Percentiles rank a stretch among this genome's conserved stretches.
Evolutionary conservation across 2,888 invertebrate species (phyloP).

Genomic region (Drosophila putrida): DNA sequence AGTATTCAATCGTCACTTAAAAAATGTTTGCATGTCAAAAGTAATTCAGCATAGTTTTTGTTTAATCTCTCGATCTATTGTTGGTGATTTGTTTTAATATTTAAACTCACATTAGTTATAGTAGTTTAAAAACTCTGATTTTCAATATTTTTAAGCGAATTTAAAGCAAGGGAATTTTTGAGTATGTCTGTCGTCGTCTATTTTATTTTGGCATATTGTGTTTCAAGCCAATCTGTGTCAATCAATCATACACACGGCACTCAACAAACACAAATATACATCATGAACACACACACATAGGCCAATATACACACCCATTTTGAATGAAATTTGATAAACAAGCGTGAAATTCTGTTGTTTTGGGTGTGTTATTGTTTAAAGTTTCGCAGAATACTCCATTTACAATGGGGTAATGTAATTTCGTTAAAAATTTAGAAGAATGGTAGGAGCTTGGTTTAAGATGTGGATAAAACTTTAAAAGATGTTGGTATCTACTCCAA

Average conservation of each 20-base stretch:
- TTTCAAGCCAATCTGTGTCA: conserved; percentile 62
- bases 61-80: background rate
- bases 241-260: conserved; percentile 65
- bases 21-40: conserved; percentile 1
- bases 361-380: conserved; percentile 34
- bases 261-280: background rate
- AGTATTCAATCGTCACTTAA: background rate
- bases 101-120: background rate
- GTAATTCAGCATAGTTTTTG: background rate
- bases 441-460: too few relatives aligned
- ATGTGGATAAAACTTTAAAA: too few relatives aligned
- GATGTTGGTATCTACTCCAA: too few relatives aligned
- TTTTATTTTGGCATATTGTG: conserved; percentile 37
- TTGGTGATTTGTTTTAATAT: background rate
- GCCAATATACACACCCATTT: background rate
- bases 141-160: conserved; percentile 11
- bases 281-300: background rate
- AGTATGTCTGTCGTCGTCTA: conserved; percentile 5
- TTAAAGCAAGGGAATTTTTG: conserved; percentile 8
- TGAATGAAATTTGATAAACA: conserved; percentile 31
- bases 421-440: too few relatives aligned
- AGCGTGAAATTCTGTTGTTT: conserved; percentile 13
- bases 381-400: background rate
- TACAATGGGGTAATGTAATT: too few relatives aligned
- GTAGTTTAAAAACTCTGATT: background rate